These are phyloP conservation scores for Vannuccia rotundouncinata DNA, from an alignment of 2,888 invertebrate species.

Conservation along the genomic window DNA sequence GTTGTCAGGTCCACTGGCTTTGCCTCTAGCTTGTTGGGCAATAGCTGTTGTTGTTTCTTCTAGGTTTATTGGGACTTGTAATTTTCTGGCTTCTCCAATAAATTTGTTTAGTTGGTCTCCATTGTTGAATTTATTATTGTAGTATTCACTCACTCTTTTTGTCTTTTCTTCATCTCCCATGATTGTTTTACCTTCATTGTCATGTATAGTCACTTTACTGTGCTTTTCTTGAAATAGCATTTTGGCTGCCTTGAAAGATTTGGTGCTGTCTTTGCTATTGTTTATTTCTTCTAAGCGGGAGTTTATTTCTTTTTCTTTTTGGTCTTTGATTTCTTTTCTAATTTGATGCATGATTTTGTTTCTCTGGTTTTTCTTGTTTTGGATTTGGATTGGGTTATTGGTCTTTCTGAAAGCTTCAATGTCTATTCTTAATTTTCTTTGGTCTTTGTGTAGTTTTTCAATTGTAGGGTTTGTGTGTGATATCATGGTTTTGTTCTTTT, in stretches of 20 bases:
- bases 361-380: too few relatives aligned
- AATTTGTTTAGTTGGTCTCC: not conserved
- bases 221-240: not conserved
- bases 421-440: not conserved
- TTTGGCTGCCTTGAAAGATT: not conserved
- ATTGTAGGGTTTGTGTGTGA: not conserved
- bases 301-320: too few relatives aligned
- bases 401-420: not conserved
- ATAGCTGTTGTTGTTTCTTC: not conserved
- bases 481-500: not conserved
- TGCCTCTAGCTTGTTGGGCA: not conserved
- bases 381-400: not conserved
- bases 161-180: not conserved
- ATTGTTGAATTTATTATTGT: not conserved
- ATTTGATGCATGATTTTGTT: not conserved
- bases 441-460: not conserved
- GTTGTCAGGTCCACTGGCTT: not conserved
- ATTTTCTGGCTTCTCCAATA: not conserved
- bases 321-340: not conserved
- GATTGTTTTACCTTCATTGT: not conserved
- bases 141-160: not conserved
- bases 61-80: not conserved
- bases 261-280: not conserved
- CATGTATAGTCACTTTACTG: not conserved
- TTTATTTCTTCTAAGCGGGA: not conserved